These are phyloP conservation scores for Passer domesticus DNA, from an alignment of 2,113 vertebrate genomes.

Conservation along the genomic window DNA sequence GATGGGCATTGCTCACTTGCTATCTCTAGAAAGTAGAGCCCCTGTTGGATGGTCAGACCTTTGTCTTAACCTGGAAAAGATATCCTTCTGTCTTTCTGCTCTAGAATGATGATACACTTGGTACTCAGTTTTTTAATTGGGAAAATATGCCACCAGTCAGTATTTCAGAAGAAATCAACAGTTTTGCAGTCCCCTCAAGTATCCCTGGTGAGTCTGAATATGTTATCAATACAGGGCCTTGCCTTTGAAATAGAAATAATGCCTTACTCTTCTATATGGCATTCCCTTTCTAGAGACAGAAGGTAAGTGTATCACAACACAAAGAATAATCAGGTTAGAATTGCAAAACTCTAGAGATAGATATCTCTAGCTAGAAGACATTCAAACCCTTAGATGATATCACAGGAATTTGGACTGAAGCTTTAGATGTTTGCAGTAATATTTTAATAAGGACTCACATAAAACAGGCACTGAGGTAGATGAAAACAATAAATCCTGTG, in stretches of 20 bases:
- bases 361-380: not conserved
- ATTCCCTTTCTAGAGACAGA: not conserved
- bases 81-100: not conserved
- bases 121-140: not conserved
- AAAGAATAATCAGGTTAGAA: not conserved
- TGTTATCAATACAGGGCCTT: not conserved
- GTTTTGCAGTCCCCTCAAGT: not conserved
- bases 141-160: not conserved
- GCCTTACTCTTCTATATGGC: fast-evolving
- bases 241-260: not conserved
- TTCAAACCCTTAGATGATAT: not conserved
- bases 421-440: not conserved
- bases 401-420: not conserved
- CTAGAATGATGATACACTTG: not conserved
- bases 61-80: not conserved
- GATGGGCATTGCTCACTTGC: not conserved
- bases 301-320: not conserved
- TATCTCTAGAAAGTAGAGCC: not conserved
- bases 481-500: not conserved
- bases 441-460: not conserved
- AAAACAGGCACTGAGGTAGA: not conserved
- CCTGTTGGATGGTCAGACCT: not conserved
- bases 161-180: not conserved
- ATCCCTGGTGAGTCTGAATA: not conserved
- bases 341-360: not conserved